A percentile compares a stretch with the other conserved stretches of the same genome.
Conservation (phyloP, 2,797 vertebrate genomes). For the Paedocypris micromegethes region DNA sequence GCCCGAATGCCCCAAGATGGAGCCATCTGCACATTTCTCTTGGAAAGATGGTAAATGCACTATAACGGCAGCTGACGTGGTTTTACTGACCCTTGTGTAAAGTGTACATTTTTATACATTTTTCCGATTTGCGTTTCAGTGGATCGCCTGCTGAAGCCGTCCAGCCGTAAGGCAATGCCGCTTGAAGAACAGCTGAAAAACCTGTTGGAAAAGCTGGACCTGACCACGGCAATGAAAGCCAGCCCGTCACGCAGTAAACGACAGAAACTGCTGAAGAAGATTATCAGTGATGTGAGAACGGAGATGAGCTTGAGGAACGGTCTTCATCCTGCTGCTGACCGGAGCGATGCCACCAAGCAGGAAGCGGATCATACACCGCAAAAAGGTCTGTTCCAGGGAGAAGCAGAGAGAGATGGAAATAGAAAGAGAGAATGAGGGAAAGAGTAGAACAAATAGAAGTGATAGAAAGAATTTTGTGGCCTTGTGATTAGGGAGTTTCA, state of each 20-base stretch:
- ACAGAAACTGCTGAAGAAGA: conserved; percentile 88
- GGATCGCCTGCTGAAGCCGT: conserved; percentile 83
- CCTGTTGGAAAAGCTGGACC: conserved; percentile 90
- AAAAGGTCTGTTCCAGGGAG: conserved; percentile 72
- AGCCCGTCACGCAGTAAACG: conserved; percentile 92
- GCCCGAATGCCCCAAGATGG: conserved; percentile 76
- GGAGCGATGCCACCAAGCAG: conserved; percentile 64
- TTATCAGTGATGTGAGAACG: conserved; percentile 81
- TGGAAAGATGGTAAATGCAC: conserved; percentile 89
- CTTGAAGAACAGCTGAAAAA: conserved; percentile 87
- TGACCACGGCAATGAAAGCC: conserved; percentile 91
- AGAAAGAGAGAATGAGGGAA: no score
- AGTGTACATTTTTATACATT: background rate
- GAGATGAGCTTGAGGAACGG: conserved; percentile 80
- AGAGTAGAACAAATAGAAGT: no score
- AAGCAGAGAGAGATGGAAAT: no score
- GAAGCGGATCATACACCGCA: conserved; percentile 75
- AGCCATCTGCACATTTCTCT: conserved; percentile 77
- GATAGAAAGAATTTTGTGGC: no score
- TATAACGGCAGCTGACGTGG: no score
- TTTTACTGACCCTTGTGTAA: background rate
- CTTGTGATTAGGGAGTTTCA: no score
- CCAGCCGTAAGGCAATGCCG: conserved; percentile 78
- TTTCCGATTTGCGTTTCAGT: conserved; percentile 62
- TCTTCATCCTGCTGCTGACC: conserved; percentile 60